phyloP scores from a whole-genome alignment of 2,113 vertebrate species.

The Agapornis roseicollis region DNA sequence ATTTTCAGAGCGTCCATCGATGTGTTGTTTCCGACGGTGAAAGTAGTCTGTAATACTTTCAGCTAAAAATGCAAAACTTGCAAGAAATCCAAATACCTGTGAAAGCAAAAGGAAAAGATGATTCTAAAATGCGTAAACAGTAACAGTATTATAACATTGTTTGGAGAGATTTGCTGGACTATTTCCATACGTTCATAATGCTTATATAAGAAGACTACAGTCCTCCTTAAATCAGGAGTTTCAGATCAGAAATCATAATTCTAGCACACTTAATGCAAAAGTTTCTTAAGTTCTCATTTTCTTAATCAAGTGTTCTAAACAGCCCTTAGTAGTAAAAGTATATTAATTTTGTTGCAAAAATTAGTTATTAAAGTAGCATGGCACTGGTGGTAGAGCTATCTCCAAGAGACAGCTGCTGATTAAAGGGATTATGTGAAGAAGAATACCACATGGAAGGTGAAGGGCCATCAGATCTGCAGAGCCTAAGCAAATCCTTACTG shows the following conservation, averaged over 20 bases:
- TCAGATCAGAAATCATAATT: background rate
- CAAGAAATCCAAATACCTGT: conserved; percentile 86
- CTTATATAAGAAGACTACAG: background rate
- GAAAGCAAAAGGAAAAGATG: background rate
- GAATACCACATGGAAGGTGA: background rate
- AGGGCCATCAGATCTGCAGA: background rate
- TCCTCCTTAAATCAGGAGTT: background rate
- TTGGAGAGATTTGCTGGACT: background rate
- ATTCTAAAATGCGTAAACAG: background rate
- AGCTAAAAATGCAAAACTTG: conserved; percentile 56
- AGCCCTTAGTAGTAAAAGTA: background rate
- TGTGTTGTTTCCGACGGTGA: background rate
- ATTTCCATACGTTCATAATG: rapidly evolving
- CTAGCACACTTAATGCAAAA: background rate
- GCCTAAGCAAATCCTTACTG: background rate
- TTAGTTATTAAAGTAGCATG: background rate
- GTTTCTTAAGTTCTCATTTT: background rate
- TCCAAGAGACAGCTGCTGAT: background rate
- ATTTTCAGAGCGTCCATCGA: background rate
- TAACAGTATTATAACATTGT: background rate
- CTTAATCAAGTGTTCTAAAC: background rate
- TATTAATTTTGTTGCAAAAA: background rate
- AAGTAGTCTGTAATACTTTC: background rate
- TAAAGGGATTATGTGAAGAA: background rate
- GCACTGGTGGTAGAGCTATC: background rate